A percentile compares a stretch with the other conserved stretches of the same genome.
phyloP scores from a whole-genome alignment of 2,113 vertebrate genomes.

The Catharus fuscescens region DNA sequence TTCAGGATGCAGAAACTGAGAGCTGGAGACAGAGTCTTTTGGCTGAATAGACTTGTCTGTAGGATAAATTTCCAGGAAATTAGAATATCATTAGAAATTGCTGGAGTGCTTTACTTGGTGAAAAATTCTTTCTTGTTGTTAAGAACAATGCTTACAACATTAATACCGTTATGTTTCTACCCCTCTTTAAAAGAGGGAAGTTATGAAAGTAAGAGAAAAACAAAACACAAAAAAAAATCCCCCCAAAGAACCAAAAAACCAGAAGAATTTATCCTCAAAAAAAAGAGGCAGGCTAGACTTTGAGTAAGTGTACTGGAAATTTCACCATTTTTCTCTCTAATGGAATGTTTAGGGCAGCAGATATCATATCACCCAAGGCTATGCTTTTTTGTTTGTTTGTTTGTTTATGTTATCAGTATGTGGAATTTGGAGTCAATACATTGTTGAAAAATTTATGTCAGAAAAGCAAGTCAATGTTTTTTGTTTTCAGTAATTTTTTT shows the following conservation, averaged over 20 bases:
- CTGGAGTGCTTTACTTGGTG: neutral
- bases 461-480: neutral
- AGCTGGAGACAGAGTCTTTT: slow-evolving; percentile 18
- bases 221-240: neutral
- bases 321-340: neutral
- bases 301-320: neutral
- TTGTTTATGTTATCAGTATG: neutral
- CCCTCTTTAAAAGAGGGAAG: neutral
- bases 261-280: neutral
- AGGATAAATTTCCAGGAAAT: slow-evolving; percentile 8
- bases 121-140: neutral
- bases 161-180: neutral
- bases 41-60: neutral
- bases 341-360: neutral
- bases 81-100: neutral
- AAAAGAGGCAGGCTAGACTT: neutral
- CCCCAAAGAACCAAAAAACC: neutral
- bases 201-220: neutral
- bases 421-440: neutral
- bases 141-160: neutral
- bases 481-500: neutral
- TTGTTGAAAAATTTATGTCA: neutral
- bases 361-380: neutral
- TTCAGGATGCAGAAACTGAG: slow-evolving; percentile 42
- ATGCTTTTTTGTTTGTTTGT: neutral